Conservation (phyloP, 1,140 invertebrate genomes). For the Agraylea sexmaculata region DNA sequence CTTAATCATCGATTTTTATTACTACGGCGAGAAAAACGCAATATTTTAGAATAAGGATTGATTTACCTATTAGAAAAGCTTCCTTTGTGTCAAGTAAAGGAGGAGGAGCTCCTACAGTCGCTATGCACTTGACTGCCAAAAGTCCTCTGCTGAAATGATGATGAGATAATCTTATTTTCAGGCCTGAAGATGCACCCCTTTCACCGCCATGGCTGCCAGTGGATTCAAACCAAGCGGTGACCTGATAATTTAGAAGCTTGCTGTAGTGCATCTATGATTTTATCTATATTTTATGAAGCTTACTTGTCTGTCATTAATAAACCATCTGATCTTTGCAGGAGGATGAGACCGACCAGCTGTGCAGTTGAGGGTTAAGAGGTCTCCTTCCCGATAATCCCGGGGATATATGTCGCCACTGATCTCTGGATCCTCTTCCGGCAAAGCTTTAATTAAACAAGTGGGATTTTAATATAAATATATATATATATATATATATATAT, state of each 20-base stretch:
- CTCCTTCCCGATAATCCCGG: slow-evolving; percentile 57
- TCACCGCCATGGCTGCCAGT: slow-evolving; percentile 29
- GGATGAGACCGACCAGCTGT: slow-evolving; percentile 60
- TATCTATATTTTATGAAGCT: slow-evolving; percentile 22
- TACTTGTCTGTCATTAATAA: slow-evolving; percentile 60
- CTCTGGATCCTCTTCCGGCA: slow-evolving; percentile 52
- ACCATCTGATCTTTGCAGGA: slow-evolving; percentile 56
- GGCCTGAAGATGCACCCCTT: slow-evolving; percentile 31
- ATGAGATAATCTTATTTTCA: slow-evolving; percentile 28
- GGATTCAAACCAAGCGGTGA: slow-evolving; percentile 23
- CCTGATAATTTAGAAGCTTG: slow-evolving; percentile 22
- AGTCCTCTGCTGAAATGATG: slow-evolving; percentile 33
- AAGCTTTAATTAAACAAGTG: slow-evolving; percentile 37
- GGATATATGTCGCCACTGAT: slow-evolving; percentile 56
- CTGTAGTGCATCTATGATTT: background rate
- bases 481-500: background rate
- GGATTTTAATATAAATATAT: background rate
- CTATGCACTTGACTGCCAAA: slow-evolving; percentile 38
- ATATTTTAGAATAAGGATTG: slow-evolving; percentile 4
- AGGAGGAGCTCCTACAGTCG: slow-evolving; percentile 30
- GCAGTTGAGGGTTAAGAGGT: slow-evolving; percentile 60
- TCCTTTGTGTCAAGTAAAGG: slow-evolving; percentile 33
- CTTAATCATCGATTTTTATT: too few species aligned
- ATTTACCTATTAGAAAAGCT: slow-evolving; percentile 34
- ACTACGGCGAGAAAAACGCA: too few species aligned